Base-by-base conservation (phyloP, 2,888 invertebrate species). In the Zygaena filipendulae region DNA sequence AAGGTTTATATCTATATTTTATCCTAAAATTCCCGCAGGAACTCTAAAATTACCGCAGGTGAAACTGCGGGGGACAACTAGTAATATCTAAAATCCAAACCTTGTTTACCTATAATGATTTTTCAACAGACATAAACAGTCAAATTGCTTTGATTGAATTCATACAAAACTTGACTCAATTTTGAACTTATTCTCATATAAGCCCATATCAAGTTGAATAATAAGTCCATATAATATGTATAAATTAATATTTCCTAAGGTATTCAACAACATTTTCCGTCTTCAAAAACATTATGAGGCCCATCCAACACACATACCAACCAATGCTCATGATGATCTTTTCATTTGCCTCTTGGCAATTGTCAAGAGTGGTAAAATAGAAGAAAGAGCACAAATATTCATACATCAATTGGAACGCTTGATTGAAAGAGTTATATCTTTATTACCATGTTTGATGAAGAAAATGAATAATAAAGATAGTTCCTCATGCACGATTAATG, bases 271-370 rank as follows among this genome's bases (percentile, higher is more conserved):
- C 29, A 39, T 75, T 4, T 74, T 72, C 38, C 59, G 68, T 6
- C 54, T 77, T 1, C 72, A 75, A 34, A 62, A 71, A 26, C 75
- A 77, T 42, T 74, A 75, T 20, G 71, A 74, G 36, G 55, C 49
- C 24, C 58, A 71, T 31, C 75, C 75, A 1, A 63, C 71, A 2
- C 75, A 75, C 31, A 59, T 68, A 32, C 74, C 74, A 5, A 54
- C 61, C 0, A 60, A 59, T 27, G 52, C 62, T 2, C 75, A 79
- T 49, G 59, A 66, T 11, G 66, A 69, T 35, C 45, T 79, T 25
- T 79, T 72, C 46, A 67, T 71, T 39, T 79, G 75, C 31, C 50
- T 79, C 3, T 42, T 69, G 23, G 64, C 70, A 1, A 70, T 75
- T 20, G 50, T 74, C 11, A 62, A 68, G 32, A 55, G 60, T 23